phyloP scores from a whole-genome alignment of 2,888 invertebrate species.

The Odontothrips loti region DNA sequence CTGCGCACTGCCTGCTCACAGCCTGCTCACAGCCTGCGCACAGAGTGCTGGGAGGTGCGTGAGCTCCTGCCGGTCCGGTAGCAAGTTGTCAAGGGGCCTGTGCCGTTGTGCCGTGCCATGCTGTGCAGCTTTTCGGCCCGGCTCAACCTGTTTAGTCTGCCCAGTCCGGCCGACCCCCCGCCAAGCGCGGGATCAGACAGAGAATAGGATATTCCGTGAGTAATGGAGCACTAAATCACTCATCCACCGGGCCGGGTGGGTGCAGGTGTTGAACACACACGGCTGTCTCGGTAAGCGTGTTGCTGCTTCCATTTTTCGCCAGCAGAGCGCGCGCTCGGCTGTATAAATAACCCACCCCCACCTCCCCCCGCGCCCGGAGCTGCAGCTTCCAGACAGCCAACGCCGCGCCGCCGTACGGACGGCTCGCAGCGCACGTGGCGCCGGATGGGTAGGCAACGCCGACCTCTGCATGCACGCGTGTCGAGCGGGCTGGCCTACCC shows the following conservation, averaged over 20 bases:
- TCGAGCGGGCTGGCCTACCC: not conserved
- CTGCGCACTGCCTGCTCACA: too few species aligned
- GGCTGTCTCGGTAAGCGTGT: too few species aligned
- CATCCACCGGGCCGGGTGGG: not conserved
- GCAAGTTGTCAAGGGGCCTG: not conserved
- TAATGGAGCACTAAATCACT: conserved; percentile 10
- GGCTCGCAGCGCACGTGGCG: too few species aligned
- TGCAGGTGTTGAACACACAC: not conserved
- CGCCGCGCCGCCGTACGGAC: too few species aligned
- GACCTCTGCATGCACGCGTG: not conserved
- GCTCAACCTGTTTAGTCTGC: not conserved
- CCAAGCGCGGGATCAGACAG: not conserved
- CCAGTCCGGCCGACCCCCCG: not conserved
- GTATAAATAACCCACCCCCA: too few species aligned
- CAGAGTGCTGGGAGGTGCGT: too few species aligned
- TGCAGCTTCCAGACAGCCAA: too few species aligned
- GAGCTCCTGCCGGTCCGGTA: not conserved
- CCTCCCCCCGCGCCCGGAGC: too few species aligned
- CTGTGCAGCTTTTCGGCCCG: not conserved
- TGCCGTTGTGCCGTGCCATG: not conserved
- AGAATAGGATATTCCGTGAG: not conserved
- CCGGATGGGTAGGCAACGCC: too few species aligned
- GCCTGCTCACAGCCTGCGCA: too few species aligned
- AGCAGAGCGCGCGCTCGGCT: too few species aligned
- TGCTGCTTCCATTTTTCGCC: not conserved